Evolutionary conservation across 2,888 invertebrate genomes (phyloP).

Genomic region (Pollenia labialis): DNA sequence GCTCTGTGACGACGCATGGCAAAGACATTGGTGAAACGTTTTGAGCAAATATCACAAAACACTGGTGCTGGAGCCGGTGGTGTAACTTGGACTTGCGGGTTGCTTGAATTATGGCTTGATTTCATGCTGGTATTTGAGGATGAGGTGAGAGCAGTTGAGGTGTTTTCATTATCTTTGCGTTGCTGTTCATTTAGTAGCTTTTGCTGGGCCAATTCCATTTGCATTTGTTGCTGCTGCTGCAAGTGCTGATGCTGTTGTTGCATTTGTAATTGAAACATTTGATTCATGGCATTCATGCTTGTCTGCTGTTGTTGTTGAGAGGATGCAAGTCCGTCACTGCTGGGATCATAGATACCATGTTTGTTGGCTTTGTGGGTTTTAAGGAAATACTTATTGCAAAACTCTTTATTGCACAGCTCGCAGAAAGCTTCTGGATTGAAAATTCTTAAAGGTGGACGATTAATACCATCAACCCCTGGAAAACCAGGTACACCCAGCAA

Average conservation of each 20-base stretch:
- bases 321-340: slow-evolving; percentile 78
- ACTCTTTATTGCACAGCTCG: slow-evolving; percentile 98
- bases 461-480: slow-evolving; percentile 81
- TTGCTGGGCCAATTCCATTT: slow-evolving; percentile 77
- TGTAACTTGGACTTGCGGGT: slow-evolving; percentile 69
- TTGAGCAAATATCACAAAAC: slow-evolving; percentile 89
- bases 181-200: slow-evolving; percentile 74
- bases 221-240: slow-evolving; percentile 77
- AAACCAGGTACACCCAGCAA: slow-evolving; percentile 83
- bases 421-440: slow-evolving; percentile 99
- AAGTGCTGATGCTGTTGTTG: slow-evolving; percentile 77
- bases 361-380: slow-evolving; percentile 99
- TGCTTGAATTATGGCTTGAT: slow-evolving; percentile 55
- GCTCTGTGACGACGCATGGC: slow-evolving; percentile 89
- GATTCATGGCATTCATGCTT: slow-evolving; percentile 75
- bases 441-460: slow-evolving; percentile 89
- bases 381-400: slow-evolving; percentile 99
- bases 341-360: slow-evolving; percentile 93
- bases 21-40: slow-evolving; percentile 89
- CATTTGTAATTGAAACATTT: slow-evolving; percentile 81
- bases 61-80: slow-evolving; percentile 80
- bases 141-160: slow-evolving; percentile 69
- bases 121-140: slow-evolving; percentile 63
- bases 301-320: slow-evolving; percentile 73
- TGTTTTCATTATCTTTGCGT: slow-evolving; percentile 70